Conservation (phyloP, 2,113 vertebrate genomes). For the Struthidea cinerea region DNA sequence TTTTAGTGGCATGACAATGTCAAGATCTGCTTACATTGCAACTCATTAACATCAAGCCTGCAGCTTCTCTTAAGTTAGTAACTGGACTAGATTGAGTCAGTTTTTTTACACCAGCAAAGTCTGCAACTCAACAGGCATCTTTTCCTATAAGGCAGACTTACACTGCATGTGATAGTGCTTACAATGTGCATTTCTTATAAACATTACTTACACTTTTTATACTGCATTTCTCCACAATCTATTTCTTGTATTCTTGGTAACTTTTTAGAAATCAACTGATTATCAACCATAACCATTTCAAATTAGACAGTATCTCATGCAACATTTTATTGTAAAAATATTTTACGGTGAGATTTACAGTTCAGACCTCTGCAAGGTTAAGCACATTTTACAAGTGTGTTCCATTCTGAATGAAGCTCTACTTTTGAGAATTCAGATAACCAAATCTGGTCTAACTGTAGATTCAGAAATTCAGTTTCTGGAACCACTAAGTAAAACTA, state of each 20-base stretch:
- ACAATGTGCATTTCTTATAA: neutral
- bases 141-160: neutral
- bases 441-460: neutral
- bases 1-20: neutral
- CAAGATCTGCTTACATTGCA: neutral
- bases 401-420: neutral
- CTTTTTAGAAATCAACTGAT: neutral
- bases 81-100: neutral
- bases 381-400: neutral
- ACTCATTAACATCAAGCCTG: neutral
- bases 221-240: neutral
- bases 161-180: no score
- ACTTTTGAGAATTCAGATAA: neutral
- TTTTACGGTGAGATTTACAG: neutral
- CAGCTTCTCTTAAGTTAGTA: neutral
- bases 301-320: neutral
- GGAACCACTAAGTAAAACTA: constrained; percentile 1
- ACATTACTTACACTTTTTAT: neutral
- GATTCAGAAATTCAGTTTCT: neutral
- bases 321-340: constrained; percentile 66
- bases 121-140: neutral
- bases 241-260: neutral
- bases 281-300: neutral
- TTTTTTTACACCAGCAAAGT: accelerated
- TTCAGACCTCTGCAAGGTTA: neutral